Evolutionary conservation across 35 echinoderm and acorn worm species (phyloP).

Genomic region (Apostichopus parvimensis): DNA sequence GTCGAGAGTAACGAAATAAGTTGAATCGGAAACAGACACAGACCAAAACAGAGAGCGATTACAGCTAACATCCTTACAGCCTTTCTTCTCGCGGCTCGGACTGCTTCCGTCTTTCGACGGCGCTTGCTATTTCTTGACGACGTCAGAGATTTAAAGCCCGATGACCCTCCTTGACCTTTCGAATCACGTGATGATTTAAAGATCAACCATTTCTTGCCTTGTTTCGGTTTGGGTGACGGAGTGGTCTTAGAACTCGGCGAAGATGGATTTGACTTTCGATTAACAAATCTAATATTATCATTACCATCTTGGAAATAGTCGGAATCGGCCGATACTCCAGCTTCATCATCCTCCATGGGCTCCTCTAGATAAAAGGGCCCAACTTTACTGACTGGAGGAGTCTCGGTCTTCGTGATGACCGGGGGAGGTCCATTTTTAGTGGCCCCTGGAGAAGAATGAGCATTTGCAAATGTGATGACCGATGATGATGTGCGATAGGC

Average conservation of each 20-base stretch:
- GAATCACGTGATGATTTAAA: slow-evolving; percentile 1
- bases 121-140: slow-evolving; percentile 44
- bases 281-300: slow-evolving; percentile 32
- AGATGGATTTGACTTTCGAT: not conserved
- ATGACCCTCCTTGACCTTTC: not conserved
- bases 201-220: slow-evolving; percentile 37
- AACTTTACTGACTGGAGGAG: slow-evolving; percentile 40
- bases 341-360: slow-evolving; percentile 36
- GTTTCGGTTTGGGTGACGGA: not conserved
- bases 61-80: slow-evolving; percentile 77
- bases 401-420: slow-evolving; percentile 9
- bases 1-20: slow-evolving; percentile 11
- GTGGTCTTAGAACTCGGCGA: not conserved
- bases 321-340: not conserved
- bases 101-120: slow-evolving; percentile 68
- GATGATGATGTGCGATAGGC: slow-evolving; percentile 14
- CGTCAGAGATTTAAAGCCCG: not conserved
- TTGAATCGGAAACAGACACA: slow-evolving; percentile 85
- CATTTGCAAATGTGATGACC: not conserved
- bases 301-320: slow-evolving; percentile 34
- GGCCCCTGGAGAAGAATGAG: not conserved
- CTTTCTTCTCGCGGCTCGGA: slow-evolving; percentile 76
- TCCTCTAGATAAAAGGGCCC: slow-evolving; percentile 79
- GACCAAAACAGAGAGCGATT: slow-evolving; percentile 76
- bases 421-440: slow-evolving; percentile 2